Base-by-base conservation (phyloP, 2,888 invertebrate genomes). In the Tribolium freemani region DNA sequence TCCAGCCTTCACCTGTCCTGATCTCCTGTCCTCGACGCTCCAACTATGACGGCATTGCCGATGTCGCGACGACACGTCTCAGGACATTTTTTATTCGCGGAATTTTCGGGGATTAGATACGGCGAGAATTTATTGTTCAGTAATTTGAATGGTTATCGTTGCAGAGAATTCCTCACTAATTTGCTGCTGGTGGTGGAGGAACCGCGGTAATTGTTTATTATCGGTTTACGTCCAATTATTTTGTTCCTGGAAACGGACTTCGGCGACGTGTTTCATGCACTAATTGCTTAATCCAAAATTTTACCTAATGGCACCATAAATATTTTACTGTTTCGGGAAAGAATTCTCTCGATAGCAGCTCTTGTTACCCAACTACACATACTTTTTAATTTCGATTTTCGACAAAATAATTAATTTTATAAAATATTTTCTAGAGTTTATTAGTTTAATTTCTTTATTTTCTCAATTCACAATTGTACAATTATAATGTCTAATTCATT, bases 1-100 rank as follows among this genome's bases (percentile, higher is more conserved):
- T 85, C 85, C 81, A 78, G 80, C 78, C 82, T 82, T 85, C 85
- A 85, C 75, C 84, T 84, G 84, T 84, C 84, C 78, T 57, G 68
- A 16, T 68, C 68, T 57, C 57, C 68, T 56, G 60, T 70, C 70
- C 70, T 13, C 68, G 58, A 51, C 69, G 68, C 64, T 56, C 8
- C 63, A 26, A 44, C 61, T 13, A 30, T 30, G 54, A 26, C 30
- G n/a, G 53, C 53, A 21, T 53, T 53, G 20, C 53, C 21, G 54
- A 54, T 30, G 54, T 51, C 51, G 51, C 51, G 20, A 51, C 51
- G 51, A 48, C 48, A 20, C 51, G 20, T 20, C 20, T 38, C 38
- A n/a, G 8, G 8, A 3, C 9, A n/a, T 38, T 38, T 38, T 38
- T n/a, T 8, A 38, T 1, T 38, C 26, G 38, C 38, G 38, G 38